phyloP scores from a whole-genome alignment of 2,113 vertebrate species.

The Laticauda laticaudata region DNA sequence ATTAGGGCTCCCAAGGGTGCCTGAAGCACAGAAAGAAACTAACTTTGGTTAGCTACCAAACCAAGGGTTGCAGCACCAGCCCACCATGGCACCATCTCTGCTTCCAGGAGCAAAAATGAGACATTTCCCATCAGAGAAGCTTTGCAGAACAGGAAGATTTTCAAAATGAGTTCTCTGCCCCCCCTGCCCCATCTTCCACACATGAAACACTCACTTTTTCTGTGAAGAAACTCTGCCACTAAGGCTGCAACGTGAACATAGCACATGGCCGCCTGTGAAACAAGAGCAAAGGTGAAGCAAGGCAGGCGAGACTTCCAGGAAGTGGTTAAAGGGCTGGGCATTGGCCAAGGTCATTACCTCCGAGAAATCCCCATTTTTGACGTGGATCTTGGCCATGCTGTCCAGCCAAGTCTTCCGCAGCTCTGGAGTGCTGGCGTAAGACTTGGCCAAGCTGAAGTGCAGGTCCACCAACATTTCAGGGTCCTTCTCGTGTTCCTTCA shows the following conservation, averaged over 20 bases:
- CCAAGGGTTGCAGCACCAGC: background rate
- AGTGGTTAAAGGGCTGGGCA: background rate
- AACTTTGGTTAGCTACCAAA: background rate
- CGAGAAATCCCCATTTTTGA: slow-evolving; percentile 92
- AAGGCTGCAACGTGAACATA: slow-evolving; percentile 91
- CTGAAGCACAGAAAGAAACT: background rate
- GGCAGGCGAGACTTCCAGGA: background rate
- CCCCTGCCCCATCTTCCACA: no score
- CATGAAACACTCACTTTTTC: slow-evolving; percentile 85
- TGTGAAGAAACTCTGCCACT: slow-evolving; percentile 91
- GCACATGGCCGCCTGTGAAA: slow-evolving; percentile 92
- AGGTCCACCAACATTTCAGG: slow-evolving; percentile 96
- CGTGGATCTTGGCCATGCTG: slow-evolving; percentile 95
- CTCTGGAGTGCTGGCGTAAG: slow-evolving; percentile 95
- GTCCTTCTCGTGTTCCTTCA: slow-evolving; percentile 95
- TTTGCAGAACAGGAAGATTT: background rate
- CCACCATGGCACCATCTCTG: background rate
- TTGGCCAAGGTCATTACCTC: slow-evolving; percentile 75
- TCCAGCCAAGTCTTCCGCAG: slow-evolving; percentile 95
- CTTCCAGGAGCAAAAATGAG: background rate
- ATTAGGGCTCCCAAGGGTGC: background rate
- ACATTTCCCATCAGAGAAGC: background rate
- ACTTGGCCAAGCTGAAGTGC: slow-evolving; percentile 95
- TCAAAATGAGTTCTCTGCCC: background rate
- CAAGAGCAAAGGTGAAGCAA: slow-evolving; percentile 27